Conservation (phyloP, 2,113 vertebrate species). For the Malurus alboscapulatus region DNA sequence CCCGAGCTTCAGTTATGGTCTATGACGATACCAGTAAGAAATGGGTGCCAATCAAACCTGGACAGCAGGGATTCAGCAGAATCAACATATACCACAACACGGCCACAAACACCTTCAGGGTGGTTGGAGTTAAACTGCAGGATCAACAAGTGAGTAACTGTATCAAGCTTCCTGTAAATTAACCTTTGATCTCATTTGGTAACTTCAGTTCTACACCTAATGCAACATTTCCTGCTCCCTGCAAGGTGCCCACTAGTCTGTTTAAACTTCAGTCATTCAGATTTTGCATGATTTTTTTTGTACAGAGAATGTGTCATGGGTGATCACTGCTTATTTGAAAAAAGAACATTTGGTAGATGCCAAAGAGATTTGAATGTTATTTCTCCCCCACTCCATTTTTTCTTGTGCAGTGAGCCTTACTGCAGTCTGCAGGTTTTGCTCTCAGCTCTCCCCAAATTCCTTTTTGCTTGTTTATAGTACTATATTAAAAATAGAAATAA, state of each 20-base stretch:
- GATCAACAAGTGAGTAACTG: conserved; percentile 91
- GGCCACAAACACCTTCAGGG: conserved; percentile 94
- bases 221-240: conserved; percentile 27
- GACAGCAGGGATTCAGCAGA: conserved; percentile 98
- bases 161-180: conserved; percentile 15
- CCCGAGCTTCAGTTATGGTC: conserved; percentile 98
- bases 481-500: neutral
- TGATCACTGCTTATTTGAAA: neutral
- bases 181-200: conserved; percentile 37
- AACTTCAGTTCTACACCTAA: neutral
- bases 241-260: neutral
- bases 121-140: conserved; percentile 98
- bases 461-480: neutral
- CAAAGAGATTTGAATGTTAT: neutral
- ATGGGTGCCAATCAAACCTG: conserved; percentile 98
- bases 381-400: neutral
- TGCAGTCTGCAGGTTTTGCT: neutral
- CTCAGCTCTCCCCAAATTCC: neutral
- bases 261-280: neutral
- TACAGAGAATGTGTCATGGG: neutral
- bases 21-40: conserved; percentile 99
- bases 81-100: conserved; percentile 99
- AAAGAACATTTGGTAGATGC: neutral
- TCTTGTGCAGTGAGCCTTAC: neutral
- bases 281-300: neutral